Conservation (phyloP, 2,888 invertebrate genomes). For the Andrena fulva region DNA sequence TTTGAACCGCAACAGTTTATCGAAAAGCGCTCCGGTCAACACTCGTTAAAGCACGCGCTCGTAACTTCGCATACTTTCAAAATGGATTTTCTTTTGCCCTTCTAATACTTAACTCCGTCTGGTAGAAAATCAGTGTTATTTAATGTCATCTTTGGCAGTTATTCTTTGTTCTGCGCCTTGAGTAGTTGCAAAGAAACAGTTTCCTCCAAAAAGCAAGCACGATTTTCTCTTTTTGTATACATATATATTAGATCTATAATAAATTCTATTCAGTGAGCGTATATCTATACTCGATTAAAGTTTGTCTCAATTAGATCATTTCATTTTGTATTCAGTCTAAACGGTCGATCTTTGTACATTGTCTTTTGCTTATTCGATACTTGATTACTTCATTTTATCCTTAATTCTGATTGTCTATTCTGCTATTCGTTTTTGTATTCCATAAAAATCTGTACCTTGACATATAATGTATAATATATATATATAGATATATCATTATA, state of each 20-base stretch:
- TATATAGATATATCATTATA: constrained; percentile 23
- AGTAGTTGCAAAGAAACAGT: constrained; percentile 23
- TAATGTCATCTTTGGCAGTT: constrained; percentile 71
- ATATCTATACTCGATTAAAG: constrained; percentile 31
- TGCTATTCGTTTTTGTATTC: constrained; percentile 20
- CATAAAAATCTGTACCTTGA: constrained; percentile 32
- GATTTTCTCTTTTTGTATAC: not conserved
- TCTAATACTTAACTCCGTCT: constrained; percentile 50
- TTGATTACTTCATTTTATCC: constrained; percentile 25
- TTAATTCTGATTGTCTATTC: constrained; percentile 59
- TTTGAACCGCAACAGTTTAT: constrained; percentile 24
- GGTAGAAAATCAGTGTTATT: constrained; percentile 53
- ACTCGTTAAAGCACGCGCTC: constrained; percentile 38
- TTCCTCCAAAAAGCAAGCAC: constrained; percentile 26
- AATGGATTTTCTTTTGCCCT: constrained; percentile 15
- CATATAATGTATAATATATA: constrained; percentile 16
- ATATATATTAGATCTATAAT: constrained; percentile 36
- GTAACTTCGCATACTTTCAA: constrained; percentile 23
- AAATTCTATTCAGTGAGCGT: constrained; percentile 33
- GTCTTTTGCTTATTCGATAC: constrained; percentile 25
- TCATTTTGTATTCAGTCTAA: constrained; percentile 52
- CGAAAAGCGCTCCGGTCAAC: constrained; percentile 24
- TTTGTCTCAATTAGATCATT: constrained; percentile 25
- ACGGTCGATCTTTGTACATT: constrained; percentile 55
- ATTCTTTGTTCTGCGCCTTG: constrained; percentile 48